Conservation (phyloP, 2,797 vertebrate genomes). For the Chloroceryle amazona region DNA sequence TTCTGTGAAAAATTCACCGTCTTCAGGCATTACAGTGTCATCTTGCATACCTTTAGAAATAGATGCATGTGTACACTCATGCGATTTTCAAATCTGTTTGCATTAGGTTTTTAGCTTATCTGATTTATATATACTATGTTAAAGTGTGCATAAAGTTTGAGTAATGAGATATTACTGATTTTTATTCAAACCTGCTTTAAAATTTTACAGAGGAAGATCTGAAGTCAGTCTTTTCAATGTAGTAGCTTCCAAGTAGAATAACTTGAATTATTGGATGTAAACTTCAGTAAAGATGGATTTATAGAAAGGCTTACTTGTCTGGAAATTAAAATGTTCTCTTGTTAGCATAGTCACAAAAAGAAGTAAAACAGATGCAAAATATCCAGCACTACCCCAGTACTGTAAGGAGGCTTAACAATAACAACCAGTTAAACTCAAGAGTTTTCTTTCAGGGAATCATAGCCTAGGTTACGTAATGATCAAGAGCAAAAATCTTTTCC, state of each 20-base stretch:
- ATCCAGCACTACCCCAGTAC: not conserved
- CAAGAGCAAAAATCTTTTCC: not conserved
- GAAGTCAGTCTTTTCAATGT: not conserved
- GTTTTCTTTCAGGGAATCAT: not conserved
- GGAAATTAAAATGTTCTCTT: not conserved
- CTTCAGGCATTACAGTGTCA: slow-evolving; percentile 31
- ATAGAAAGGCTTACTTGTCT: not conserved
- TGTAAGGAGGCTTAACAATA: not conserved
- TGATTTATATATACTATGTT: slow-evolving; percentile 20
- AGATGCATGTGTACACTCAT: slow-evolving; percentile 27
- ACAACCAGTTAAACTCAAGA: not conserved
- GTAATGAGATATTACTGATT: not conserved
- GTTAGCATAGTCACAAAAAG: not conserved
- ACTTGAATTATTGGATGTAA: not conserved
- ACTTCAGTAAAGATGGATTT: not conserved
- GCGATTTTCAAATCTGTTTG: slow-evolving; percentile 34
- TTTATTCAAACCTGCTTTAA: slow-evolving; percentile 3
- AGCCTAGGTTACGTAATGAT: not conserved
- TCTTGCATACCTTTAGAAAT: slow-evolving; percentile 56
- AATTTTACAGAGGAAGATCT: not conserved
- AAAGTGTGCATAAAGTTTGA: slow-evolving; percentile 17
- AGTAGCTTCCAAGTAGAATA: not conserved
- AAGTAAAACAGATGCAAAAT: not conserved
- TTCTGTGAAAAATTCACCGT: slow-evolving; percentile 46
- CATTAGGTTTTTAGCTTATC: slow-evolving; percentile 28